Base-by-base conservation (phyloP, 2,113 vertebrate genomes). In the Ranitomeya variabilis region DNA sequence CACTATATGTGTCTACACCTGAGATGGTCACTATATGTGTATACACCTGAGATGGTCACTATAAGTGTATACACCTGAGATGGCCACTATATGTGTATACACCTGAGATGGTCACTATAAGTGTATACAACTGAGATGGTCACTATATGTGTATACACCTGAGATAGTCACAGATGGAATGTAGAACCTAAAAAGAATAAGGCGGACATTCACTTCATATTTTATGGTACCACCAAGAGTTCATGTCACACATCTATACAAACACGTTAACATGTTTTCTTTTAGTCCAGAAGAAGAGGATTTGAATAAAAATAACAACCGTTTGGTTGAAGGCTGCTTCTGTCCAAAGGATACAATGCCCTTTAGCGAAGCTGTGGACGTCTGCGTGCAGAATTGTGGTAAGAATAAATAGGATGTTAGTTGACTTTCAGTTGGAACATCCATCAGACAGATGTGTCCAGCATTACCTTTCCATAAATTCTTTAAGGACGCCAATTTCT, bases 301-400 rank as follows among this genome's bases (percentile, higher is more conserved):
- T 52, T 2, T 37, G 19, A 67, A 37, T 16, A 21, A 55, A 71
- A 91, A 93, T n/a, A 19, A 80, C 89, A 91, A 57, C 0, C 18
- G 77, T 31, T 55, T 91, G 60, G 91, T 91, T 5, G 97, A 99
- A 90, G 98, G 98, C 62, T 99, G 98, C 92, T 99, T 97, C 94
- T 99, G 98, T 89, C 97, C 97, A 0, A 92, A 96, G 26, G 97
- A 96, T 89, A 97, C 93, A 85, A 94, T 90, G 67, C 95, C 93
- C 82, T 98, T 95, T 77, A 97, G 95, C 82, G 92, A 94, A 4
- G 93, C 94, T 0, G 94, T 95, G 19, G 92, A 93, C 2, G 91
- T 97, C 89, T 99, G 98, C 64, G 97, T 99, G 88, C 85, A 95
- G 18, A 95, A 93, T 11, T 99, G 98, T 9, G 98, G 98, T 99